phyloP scores from a whole-genome alignment of 2,888 invertebrate species.

The Drosophila histrio region DNA sequence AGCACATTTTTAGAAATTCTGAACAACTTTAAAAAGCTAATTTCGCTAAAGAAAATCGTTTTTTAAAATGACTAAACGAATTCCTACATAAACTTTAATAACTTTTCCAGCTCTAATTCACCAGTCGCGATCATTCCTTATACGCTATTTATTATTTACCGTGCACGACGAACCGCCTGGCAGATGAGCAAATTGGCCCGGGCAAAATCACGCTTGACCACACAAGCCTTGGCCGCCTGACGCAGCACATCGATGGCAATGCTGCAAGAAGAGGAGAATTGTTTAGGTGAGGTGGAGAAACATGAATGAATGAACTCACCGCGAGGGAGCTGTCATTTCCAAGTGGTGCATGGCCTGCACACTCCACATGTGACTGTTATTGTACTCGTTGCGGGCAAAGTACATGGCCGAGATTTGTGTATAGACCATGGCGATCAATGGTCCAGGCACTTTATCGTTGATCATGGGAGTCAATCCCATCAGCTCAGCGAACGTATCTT shows the following conservation, averaged over 20 bases:
- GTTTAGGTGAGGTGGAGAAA: background rate
- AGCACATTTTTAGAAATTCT: too few species aligned
- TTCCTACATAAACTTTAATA: too few species aligned
- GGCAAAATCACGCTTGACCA: constrained; percentile 93
- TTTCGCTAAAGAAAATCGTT: too few species aligned
- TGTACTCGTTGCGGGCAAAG: constrained; percentile 94
- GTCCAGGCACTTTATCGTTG: constrained; percentile 81
- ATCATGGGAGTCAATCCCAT: constrained; percentile 85
- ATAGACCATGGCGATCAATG: constrained; percentile 89
- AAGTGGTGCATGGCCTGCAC: constrained; percentile 90
- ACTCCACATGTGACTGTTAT: constrained; percentile 92
- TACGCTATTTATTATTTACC: constrained; percentile 72
- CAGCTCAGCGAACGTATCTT: constrained; percentile 88
- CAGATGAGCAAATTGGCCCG: constrained; percentile 92
- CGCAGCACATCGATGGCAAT: constrained; percentile 92
- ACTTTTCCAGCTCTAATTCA: too few species aligned
- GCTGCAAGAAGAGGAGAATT: constrained; percentile 81
- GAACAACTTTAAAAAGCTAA: too few species aligned
- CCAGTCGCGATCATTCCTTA: too few species aligned
- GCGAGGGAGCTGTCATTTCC: constrained; percentile 87
- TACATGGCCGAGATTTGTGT: constrained; percentile 92
- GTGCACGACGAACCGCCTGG: constrained; percentile 88
- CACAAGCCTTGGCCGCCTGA: constrained; percentile 94
- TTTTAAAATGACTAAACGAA: too few species aligned
- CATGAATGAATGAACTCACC: constrained; percentile 81